Evolutionary conservation across 2,888 invertebrate genomes (phyloP), one percentile per base, ranked within the genome.

Genomic region (Pyrgus malvae): DNA sequence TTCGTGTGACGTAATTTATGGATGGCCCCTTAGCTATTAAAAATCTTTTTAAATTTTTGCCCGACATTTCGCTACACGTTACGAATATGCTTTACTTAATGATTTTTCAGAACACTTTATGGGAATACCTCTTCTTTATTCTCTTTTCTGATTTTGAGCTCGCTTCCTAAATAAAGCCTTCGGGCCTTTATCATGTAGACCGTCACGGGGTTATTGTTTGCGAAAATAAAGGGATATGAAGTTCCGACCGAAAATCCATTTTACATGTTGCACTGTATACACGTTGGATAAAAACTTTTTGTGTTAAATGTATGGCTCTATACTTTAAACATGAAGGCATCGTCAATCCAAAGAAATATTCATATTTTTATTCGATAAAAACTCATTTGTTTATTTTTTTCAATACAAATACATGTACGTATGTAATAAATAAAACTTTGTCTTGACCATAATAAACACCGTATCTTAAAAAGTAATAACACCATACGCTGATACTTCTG

Each of bases 161-260:
- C n/a, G 17, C 2, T 6, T 40, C 21, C 21, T 40, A 21, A 40
- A 40, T 40, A 40, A 40, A 40, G 40, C 48, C 25, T 48, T 25
- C 21, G 6, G n/a, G 42, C 16, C 25, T 23, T 42, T 23, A n/a
- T 42, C 27, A 27, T 23, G 25, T 12, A 42, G 42, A 25, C 1
- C 25, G 14, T 42, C n/a, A 14, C 11, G 23, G 9, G 11, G 11
- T 38, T 23, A 23, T 40, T 40, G 23, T 40, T 40, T 21, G 40
- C 23, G 40, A 12, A 40, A 40, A 19, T 21, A 40, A 23, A 21
- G 5, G 11, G 21, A 21, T 11, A 11, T 38, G 11, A 11, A 38
- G 38, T 19, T 11, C n/a, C 11, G n/a, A 1, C 19, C 7, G 38
- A 38, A 21, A 38, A 21, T 21, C 21, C 38, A 38, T 38, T 38